Conservation (phyloP, 2,113 vertebrate species). For the Rhinopomastus cyanomelas region DNA sequence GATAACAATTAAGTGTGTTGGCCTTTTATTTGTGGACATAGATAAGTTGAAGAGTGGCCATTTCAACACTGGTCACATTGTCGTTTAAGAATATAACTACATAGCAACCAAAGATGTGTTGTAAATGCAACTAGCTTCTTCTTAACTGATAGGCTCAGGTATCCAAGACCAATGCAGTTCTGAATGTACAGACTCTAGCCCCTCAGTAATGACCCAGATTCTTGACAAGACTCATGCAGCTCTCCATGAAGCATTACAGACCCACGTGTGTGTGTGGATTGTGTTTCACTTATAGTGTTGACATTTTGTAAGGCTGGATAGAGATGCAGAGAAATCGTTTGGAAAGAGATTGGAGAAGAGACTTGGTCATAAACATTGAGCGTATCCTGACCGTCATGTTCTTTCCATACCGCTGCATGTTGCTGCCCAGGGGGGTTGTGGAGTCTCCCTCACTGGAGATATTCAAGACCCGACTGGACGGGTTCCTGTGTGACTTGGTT, state of each 20-base stretch:
- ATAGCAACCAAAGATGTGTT: background rate
- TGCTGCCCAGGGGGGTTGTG: no score
- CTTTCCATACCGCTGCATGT: background rate
- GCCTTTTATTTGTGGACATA: background rate
- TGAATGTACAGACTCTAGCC: background rate
- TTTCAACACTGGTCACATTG: background rate
- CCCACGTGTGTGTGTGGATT: background rate
- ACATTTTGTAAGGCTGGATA: background rate
- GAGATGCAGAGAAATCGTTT: background rate
- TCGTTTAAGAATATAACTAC: background rate
- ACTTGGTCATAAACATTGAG: background rate
- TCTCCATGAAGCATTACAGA: background rate
- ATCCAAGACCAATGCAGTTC: background rate
- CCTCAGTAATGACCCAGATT: background rate
- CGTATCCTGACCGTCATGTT: background rate
- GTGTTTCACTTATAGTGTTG: background rate
- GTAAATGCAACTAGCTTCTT: background rate
- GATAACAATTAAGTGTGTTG: background rate
- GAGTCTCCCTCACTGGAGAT: no score
- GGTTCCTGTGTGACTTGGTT: no score
- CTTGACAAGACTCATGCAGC: background rate
- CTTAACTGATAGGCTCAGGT: background rate
- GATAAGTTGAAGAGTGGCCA: background rate
- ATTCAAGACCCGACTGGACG: no score
- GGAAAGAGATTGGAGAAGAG: background rate